phyloP scores from a whole-genome alignment of 2,113 vertebrate genomes.

The Cyanoderma ruficeps region DNA sequence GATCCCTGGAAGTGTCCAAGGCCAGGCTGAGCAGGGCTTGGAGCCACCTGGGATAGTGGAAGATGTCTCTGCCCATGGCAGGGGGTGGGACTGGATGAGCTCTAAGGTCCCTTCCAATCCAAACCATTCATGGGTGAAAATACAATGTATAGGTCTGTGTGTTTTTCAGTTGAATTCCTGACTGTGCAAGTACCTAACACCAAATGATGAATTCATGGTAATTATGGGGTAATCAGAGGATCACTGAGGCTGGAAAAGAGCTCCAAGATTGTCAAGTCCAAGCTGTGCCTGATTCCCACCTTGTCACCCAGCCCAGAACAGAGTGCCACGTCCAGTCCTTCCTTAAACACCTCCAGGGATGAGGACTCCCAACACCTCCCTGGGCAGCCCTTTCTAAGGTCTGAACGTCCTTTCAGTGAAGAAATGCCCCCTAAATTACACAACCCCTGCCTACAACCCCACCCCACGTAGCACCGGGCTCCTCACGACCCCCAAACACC shows the following conservation, averaged over 20 bases:
- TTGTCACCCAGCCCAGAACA: not conserved
- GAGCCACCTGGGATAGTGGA: rapidly evolving
- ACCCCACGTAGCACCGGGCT: rapidly evolving
- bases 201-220: not conserved
- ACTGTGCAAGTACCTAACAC: not conserved
- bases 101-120: not conserved
- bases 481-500: not conserved
- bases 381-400: not conserved
- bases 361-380: not conserved
- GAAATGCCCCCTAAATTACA: not conserved
- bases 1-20: not conserved
- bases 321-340: not conserved
- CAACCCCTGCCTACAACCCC: not conserved
- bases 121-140: not conserved
- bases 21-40: rapidly evolving
- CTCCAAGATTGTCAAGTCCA: not conserved
- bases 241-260: not conserved
- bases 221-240: not conserved
- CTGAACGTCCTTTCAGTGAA: not conserved
- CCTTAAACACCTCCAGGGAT: not conserved
- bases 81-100: rapidly evolving
- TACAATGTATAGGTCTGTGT: rapidly evolving
- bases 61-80: not conserved
- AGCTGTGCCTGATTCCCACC: not conserved
- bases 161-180: not conserved